phyloP scores from a whole-genome alignment of 2,113 vertebrate species.

The Nematolebias whitei region DNA sequence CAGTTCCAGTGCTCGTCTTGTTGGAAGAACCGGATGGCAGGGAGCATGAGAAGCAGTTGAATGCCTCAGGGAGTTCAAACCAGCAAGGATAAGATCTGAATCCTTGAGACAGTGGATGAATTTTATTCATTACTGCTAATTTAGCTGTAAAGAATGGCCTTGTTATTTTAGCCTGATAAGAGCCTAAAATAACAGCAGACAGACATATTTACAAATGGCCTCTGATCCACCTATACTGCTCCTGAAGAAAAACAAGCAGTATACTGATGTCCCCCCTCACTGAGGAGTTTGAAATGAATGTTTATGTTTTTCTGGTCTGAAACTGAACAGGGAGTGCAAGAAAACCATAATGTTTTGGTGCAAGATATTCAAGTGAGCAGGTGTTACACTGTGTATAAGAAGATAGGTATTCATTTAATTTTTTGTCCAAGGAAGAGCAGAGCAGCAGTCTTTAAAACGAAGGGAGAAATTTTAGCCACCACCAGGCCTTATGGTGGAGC shows the following conservation, averaged over 20 bases:
- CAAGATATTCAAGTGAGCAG: too few species aligned
- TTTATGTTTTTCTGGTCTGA: too few species aligned
- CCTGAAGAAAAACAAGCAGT: constrained; percentile 8
- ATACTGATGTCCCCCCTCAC: too few species aligned
- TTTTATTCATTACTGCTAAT: constrained; percentile 6
- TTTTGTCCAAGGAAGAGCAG: too few species aligned
- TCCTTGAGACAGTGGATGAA: constrained; percentile 11
- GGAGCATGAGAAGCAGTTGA: constrained; percentile 40
- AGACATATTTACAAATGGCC: constrained; percentile 26
- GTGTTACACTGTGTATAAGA: too few species aligned
- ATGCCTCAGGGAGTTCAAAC: constrained; percentile 10
- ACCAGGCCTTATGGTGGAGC: too few species aligned
- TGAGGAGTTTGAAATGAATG: too few species aligned
- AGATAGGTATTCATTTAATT: too few species aligned
- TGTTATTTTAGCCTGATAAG: constrained; percentile 18
- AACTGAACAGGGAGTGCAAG: too few species aligned
- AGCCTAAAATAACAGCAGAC: constrained; percentile 27
- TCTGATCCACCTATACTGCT: neutral
- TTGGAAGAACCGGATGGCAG: constrained; percentile 25
- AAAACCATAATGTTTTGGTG: too few species aligned
- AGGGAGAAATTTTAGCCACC: too few species aligned
- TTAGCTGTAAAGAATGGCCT: constrained; percentile 10
- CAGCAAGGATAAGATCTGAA: constrained; percentile 29
- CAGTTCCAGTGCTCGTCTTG: neutral
- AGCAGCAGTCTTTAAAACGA: too few species aligned